Conservation (phyloP, 2,113 vertebrate genomes). For the Phyllostomus hastatus region DNA sequence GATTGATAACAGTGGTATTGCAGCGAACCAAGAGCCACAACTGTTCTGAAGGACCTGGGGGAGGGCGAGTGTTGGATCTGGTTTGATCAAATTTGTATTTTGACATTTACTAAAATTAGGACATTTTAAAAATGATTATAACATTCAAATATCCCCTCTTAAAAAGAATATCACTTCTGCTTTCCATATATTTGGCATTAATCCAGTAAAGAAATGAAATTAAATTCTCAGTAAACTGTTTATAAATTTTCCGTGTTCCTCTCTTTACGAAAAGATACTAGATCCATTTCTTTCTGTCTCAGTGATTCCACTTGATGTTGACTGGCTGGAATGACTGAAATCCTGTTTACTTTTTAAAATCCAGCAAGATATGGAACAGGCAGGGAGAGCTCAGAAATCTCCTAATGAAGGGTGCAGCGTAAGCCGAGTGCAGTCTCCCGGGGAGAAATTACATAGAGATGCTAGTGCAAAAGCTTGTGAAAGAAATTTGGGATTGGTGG, state of each 20-base stretch:
- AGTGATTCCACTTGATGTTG: background rate
- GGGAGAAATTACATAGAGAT: background rate
- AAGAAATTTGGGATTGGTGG: background rate
- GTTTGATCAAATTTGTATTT: slow-evolving; percentile 18
- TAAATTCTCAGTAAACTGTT: background rate
- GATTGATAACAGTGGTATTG: slow-evolving; percentile 38
- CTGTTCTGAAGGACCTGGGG: background rate
- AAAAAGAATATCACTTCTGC: background rate
- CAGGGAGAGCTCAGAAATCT: background rate
- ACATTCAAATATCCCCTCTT: background rate
- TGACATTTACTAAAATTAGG: slow-evolving; percentile 30
- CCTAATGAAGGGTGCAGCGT: background rate
- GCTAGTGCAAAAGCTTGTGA: background rate
- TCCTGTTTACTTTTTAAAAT: slow-evolving; percentile 6
- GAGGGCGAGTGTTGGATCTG: background rate
- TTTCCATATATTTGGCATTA: background rate
- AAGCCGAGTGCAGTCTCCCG: background rate
- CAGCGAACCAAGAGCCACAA: slow-evolving; percentile 27
- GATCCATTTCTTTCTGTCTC: slow-evolving; percentile 10
- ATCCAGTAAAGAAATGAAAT: slow-evolving; percentile 13
- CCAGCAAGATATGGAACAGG: background rate
- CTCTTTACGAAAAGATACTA: background rate
- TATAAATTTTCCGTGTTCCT: background rate
- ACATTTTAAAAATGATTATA: background rate
- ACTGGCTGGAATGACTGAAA: slow-evolving; percentile 8